Percentiles rank a stretch among this genome's conserved stretches.
Evolutionary conservation across 1,140 invertebrate species (phyloP).

Genomic region (Tetramorium alpestre): DNA sequence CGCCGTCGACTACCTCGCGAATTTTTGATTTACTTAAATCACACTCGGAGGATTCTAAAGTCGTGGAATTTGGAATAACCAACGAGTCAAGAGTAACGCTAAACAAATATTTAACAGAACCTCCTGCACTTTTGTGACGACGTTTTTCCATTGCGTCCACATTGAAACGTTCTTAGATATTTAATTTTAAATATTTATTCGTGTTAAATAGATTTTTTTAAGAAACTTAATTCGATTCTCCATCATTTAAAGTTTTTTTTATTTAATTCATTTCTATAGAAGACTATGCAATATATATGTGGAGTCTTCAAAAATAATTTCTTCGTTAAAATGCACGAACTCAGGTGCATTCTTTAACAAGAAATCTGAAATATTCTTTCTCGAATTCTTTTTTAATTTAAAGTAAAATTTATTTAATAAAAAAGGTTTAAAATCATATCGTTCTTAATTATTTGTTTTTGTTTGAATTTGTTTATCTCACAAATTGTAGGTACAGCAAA

Average conservation of each 20-base stretch:
- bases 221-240: background rate
- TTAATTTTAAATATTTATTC: background rate
- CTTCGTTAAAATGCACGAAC: background rate
- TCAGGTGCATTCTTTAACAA: slow-evolving; percentile 32
- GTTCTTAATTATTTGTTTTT: background rate
- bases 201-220: background rate
- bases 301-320: background rate
- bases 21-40: slow-evolving; percentile 53
- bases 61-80: background rate
- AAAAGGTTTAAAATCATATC: background rate
- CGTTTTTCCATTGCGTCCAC: background rate
- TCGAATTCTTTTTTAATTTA: background rate
- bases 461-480: background rate
- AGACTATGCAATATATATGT: background rate
- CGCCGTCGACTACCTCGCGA: slow-evolving; percentile 3
- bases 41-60: slow-evolving; percentile 2
- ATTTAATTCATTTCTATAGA: background rate
- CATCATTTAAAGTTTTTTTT: background rate
- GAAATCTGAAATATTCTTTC: background rate
- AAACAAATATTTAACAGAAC: slow-evolving; percentile 21
- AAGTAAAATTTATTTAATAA: slow-evolving; percentile 13
- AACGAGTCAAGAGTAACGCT: slow-evolving; percentile 1
- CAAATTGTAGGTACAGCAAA: background rate
- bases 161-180: background rate
- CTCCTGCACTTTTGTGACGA: background rate